phyloP scores from a whole-genome alignment of 1,140 invertebrate genomes.

The Drepana arcuata region DNA sequence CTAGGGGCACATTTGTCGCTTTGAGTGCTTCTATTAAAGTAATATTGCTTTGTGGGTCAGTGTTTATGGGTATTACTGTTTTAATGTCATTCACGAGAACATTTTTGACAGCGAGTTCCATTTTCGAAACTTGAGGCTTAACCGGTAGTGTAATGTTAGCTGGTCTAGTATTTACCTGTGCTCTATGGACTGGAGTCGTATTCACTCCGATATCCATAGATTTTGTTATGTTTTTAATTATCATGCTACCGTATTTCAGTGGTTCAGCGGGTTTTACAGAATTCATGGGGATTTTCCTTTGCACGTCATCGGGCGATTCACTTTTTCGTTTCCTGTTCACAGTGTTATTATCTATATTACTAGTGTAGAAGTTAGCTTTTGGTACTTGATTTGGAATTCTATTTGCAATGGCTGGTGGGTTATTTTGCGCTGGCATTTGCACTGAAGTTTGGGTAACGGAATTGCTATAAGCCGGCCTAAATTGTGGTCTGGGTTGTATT shows the following conservation, averaged over 20 bases:
- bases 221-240: constrained; percentile 6
- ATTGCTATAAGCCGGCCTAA: constrained; percentile 3
- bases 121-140: background rate
- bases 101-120: background rate
- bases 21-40: constrained; percentile 2
- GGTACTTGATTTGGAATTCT: constrained; percentile 4
- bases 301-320: constrained; percentile 50
- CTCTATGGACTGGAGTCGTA: constrained; percentile 28
- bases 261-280: background rate
- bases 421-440: no score
- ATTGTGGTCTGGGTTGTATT: constrained; percentile 19
- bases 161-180: constrained; percentile 15
- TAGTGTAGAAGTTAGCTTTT: no score
- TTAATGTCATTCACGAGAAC: background rate
- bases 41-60: constrained; percentile 1
- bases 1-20: constrained; percentile 2
- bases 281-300: constrained; percentile 32
- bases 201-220: constrained; percentile 28
- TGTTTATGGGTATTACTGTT: constrained; percentile 1
- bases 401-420: no score
- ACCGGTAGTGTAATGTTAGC: background rate
- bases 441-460: no score
- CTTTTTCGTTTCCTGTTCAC: constrained; percentile 53
- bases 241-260: background rate
- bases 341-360: constrained; percentile 19